phyloP scores from a whole-genome alignment of 2,888 invertebrate genomes.

The Ceraclea dissimilis region DNA sequence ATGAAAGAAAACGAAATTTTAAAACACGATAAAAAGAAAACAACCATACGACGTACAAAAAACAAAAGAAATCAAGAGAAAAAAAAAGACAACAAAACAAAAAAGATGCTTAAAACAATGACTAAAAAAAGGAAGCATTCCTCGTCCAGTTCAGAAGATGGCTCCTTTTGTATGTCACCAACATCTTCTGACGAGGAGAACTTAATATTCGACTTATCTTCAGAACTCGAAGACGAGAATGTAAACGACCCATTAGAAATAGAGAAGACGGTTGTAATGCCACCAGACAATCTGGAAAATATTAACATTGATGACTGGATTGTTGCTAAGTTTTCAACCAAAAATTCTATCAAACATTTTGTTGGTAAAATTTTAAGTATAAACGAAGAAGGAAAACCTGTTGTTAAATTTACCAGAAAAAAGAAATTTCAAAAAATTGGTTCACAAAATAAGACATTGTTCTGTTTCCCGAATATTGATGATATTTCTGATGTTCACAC shows the following conservation, averaged over 20 bases:
- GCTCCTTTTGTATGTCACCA: not conserved
- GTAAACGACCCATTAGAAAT: not conserved
- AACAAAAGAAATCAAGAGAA: not conserved
- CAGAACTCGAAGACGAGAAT: not conserved
- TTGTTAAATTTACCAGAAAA: not conserved
- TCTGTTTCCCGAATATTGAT: not conserved
- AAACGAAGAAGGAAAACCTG: not conserved
- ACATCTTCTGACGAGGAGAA: not conserved
- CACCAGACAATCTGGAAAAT: not conserved
- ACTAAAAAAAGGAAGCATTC: not conserved
- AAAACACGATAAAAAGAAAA: not conserved
- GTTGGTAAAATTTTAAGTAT: not conserved
- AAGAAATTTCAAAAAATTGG: not conserved
- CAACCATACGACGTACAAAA: not conserved
- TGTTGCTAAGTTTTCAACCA: not conserved
- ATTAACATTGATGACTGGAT: not conserved
- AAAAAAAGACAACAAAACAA: not conserved
- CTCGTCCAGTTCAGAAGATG: not conserved
- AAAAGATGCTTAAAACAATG: not conserved
- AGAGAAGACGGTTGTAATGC: not conserved
- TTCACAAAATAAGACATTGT: not conserved
- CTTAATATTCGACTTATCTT: not conserved
- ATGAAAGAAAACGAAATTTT: not conserved
- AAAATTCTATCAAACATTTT: not conserved
- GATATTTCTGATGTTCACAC: conserved; percentile 1